A percentile compares a stretch with the other conserved stretches of the same genome.
Conservation (phyloP, 2,797 vertebrate genomes). For the Allobates femoralis region DNA sequence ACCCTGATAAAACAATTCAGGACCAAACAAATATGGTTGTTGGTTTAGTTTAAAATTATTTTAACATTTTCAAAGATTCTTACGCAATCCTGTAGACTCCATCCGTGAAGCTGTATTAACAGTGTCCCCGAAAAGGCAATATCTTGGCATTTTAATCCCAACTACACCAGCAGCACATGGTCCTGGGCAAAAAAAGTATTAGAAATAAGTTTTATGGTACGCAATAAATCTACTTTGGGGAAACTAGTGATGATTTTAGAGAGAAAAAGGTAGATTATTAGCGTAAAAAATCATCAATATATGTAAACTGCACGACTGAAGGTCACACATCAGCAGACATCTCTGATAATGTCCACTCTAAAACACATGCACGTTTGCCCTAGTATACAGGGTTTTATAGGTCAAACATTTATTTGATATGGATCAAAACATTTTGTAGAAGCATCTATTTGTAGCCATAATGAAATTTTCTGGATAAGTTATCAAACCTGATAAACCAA, state of each 20-base stretch:
- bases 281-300: neutral
- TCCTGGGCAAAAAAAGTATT: constrained; percentile 72
- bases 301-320: neutral
- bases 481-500: too few species aligned
- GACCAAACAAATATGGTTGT: too few species aligned
- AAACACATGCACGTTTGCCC: too few species aligned
- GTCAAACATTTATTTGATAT: too few species aligned
- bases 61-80: constrained; percentile 66
- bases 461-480: too few species aligned
- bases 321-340: neutral
- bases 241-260: neutral
- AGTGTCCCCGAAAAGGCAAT: constrained; percentile 94
- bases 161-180: constrained; percentile 95
- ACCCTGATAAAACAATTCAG: too few species aligned
- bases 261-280: neutral
- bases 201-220: neutral
- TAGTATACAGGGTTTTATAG: too few species aligned
- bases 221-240: neutral
- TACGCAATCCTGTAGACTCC: constrained; percentile 97
- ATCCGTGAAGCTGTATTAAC: constrained; percentile 95
- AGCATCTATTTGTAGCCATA: too few species aligned
- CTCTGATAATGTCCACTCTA: neutral
- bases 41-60: neutral
- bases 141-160: constrained; percentile 96
- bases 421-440: too few species aligned